A percentile compares a stretch with the other conserved stretches of the same genome.
Conservation (phyloP, 2,797 vertebrate genomes). For the Gadopsis marmoratus region DNA sequence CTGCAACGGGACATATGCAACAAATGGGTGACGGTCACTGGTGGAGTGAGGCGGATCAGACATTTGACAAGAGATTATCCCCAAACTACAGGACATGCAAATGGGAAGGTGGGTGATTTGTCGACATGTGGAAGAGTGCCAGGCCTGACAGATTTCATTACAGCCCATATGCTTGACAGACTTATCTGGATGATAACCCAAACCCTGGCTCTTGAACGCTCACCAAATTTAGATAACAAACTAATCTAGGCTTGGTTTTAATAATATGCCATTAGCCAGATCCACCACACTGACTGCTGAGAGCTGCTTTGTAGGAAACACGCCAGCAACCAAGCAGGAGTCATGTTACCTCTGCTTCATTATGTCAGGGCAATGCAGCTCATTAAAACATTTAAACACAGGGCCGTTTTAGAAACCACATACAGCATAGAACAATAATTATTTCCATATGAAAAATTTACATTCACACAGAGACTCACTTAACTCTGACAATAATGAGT, state of each 20-base stretch:
- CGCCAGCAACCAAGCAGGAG: background rate
- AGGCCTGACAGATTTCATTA: conserved; percentile 57
- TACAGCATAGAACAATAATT: background rate
- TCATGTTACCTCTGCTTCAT: conserved; percentile 40
- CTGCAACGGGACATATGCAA: background rate
- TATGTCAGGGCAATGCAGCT: background rate
- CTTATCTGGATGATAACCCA: conserved; percentile 52
- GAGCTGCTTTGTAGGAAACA: conserved; percentile 27
- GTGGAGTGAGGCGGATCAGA: conserved; percentile 19
- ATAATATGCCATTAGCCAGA: conserved; percentile 44
- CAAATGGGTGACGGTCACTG: conserved; percentile 23
- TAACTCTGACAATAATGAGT: background rate
- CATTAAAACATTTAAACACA: conserved; percentile 18
- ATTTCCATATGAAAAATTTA: background rate
- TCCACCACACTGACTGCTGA: background rate
- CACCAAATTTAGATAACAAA: conserved; percentile 49
- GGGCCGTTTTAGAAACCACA: conserved; percentile 10
- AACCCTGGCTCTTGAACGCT: conserved; percentile 57
- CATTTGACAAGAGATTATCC: conserved; percentile 64
- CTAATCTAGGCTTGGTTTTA: conserved; percentile 63
- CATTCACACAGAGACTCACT: background rate
- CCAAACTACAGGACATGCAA: conserved; percentile 55
- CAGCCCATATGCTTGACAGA: conserved; percentile 64
- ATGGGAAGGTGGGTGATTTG: conserved; percentile 44
- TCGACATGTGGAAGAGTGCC: conserved; percentile 63